A percentile compares a stretch with the other conserved stretches of the same genome.
phyloP scores from a whole-genome alignment of 1,140 invertebrate genomes.

The Nilaparvata lugens region DNA sequence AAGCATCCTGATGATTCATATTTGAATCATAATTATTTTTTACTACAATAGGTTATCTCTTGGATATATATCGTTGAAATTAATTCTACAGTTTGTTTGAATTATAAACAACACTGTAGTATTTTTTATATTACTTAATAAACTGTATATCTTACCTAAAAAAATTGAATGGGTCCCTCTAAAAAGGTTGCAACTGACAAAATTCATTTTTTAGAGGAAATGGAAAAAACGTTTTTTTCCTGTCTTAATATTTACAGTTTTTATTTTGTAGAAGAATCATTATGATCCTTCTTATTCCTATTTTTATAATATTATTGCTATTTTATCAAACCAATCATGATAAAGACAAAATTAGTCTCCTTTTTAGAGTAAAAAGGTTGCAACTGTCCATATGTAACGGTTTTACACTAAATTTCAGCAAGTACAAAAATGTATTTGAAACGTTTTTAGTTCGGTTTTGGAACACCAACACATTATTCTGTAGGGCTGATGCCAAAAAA shows the following conservation, averaged over 20 bases:
- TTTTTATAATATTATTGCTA: too few species aligned
- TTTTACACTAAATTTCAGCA: neutral
- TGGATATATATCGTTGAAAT: too few species aligned
- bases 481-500: too few species aligned
- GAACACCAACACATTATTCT: too few species aligned
- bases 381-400: neutral
- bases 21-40: too few species aligned
- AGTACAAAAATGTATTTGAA: neutral
- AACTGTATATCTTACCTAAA: too few species aligned
- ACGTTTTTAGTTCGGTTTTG: neutral
- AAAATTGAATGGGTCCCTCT: neutral
- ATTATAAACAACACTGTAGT: too few species aligned
- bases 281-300: neutral
- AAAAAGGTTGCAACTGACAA: neutral
- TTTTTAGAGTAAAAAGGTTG: neutral
- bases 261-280: neutral
- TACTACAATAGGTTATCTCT: too few species aligned
- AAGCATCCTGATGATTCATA: too few species aligned
- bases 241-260: neutral
- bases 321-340: too few species aligned
- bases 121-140: too few species aligned
- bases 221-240: neutral
- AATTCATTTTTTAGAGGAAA: neutral
- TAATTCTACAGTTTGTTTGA: too few species aligned
- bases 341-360: neutral